Evolutionary conservation across 2,797 vertebrate genomes (phyloP), one percentile per base, ranked within the genome.

Genomic region (Enteromius anoplus): DNA sequence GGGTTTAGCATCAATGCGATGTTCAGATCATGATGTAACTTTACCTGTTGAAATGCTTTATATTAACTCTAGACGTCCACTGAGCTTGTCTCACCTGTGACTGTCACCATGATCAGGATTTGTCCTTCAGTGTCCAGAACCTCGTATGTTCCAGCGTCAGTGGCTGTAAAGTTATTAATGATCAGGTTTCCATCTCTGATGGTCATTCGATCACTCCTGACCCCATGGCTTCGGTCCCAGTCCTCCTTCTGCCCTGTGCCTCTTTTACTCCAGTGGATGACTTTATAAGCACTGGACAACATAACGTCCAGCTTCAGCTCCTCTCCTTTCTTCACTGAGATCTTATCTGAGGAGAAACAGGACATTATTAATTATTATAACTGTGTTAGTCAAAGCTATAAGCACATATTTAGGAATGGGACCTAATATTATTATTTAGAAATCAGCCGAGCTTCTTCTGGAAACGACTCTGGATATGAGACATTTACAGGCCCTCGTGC

Each of bases 51-150:
- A 40, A 40, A 40, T 40, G 34, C 19, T 68, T 40, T 40, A 40
- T 37, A 66, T 10, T 37, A 5, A 66, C 9, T 34, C 62, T 47
- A 47, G 12, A 4, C 11, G 2, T 53, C 49, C 51, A 19, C 17
- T 37, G n/a, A n/a, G n/a, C 11, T 45, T 45, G 5, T 70, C 66
- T 70, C 40, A 70, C 68, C 68, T 45, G 5, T 70, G n/a, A 70
- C 40, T 5, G 40, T 70, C 2, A 70, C 0, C 68, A 70, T 70
- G 40, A 70, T 70, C 68, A 70, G 5, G 12, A 70, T 45, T 70
- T 45, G 5, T 70, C 3, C 68, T 2, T 26, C 6, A 26, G 12
- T 2, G 40, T 70, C 68, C 40, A 70, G 68, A 70, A 45, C 40
- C 40, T 45, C 40, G 0, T 70, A 70, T 70, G 68, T 70, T 45